Evolutionary conservation across 2,797 vertebrate species (phyloP).

Genomic region (Macroramphosus scolopax): DNA sequence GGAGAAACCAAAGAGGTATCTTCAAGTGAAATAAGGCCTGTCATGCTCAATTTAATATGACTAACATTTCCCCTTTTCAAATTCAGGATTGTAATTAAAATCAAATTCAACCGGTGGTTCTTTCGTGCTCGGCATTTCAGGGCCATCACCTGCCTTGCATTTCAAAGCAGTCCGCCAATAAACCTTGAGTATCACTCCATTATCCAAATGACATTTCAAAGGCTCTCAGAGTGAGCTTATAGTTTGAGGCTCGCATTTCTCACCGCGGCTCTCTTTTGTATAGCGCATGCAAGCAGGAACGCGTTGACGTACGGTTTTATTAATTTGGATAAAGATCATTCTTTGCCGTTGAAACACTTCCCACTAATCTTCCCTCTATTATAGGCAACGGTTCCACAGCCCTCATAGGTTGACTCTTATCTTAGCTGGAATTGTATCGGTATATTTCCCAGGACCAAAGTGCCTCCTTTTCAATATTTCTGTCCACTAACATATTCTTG

Average conservation of each 20-base stretch:
- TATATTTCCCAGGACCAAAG: conserved; percentile 51
- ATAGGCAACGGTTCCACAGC: conserved; percentile 16
- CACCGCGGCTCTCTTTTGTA: conserved; percentile 27
- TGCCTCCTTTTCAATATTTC: conserved; percentile 68
- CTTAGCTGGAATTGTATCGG: conserved; percentile 26
- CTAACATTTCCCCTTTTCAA: conserved; percentile 51
- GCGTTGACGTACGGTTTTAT: conserved; percentile 39
- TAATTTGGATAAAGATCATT: conserved; percentile 56
- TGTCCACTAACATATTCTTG: conserved; percentile 63
- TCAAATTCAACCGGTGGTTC: conserved; percentile 40
- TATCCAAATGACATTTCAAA: conserved; percentile 66
- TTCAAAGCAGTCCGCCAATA: conserved; percentile 54
- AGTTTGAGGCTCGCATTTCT: conserved; percentile 38
- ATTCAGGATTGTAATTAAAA: conserved; percentile 48
- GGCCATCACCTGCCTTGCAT: conserved; percentile 64
- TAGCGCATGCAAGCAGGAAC: conserved; percentile 25
- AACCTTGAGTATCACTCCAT: conserved; percentile 47
- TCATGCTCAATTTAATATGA: conserved; percentile 42
- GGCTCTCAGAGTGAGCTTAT: conserved; percentile 34
- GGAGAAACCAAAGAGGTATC: conserved; percentile 12
- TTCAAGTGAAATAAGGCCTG: conserved; percentile 41
- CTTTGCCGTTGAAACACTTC: conserved; percentile 33
- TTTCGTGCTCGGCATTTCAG: no score
- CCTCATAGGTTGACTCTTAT: conserved; percentile 29
- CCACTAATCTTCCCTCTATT: conserved; percentile 30